Evolutionary conservation across 53 echinoderm and acorn worm genomes (phyloP).

Genomic region (Holothuria scabra): DNA sequence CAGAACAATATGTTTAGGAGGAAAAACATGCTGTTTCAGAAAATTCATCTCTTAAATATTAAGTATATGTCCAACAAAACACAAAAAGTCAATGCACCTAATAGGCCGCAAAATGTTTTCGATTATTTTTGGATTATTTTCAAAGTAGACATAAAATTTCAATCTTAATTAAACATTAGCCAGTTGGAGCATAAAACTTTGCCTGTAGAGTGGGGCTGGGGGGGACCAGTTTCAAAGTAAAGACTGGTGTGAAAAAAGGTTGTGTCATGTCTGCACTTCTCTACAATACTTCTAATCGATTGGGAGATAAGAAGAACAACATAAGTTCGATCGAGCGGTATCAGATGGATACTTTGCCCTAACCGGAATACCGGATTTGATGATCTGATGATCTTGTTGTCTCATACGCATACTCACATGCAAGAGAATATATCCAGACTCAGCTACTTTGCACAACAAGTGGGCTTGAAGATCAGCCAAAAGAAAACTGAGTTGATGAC

Average conservation of each 20-base stretch:
- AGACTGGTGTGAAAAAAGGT: slow-evolving; percentile 51
- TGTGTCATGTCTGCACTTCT: slow-evolving; percentile 47
- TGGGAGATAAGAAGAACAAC: slow-evolving; percentile 58
- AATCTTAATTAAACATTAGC: too few relatives aligned
- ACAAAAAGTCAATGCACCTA: too few relatives aligned
- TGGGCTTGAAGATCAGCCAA: slow-evolving; percentile 53
- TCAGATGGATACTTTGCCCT: slow-evolving; percentile 54
- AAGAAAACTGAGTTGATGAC: slow-evolving; percentile 55
- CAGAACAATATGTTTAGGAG: too few relatives aligned
- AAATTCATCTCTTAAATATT: too few relatives aligned
- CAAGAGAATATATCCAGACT: slow-evolving; percentile 50
- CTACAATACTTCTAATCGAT: slow-evolving; percentile 48
- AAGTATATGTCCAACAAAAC: too few relatives aligned
- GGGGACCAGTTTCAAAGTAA: slow-evolving; percentile 26
- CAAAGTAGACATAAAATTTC: too few relatives aligned
- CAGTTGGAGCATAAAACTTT: too few relatives aligned
- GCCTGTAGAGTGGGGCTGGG: slow-evolving; percentile 15
- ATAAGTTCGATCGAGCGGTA: slow-evolving; percentile 24
- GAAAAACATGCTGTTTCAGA: too few relatives aligned
- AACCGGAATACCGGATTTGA: slow-evolving; percentile 38
- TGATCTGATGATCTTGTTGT: slow-evolving; percentile 50
- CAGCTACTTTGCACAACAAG: slow-evolving; percentile 43
- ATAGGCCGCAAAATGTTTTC: too few relatives aligned
- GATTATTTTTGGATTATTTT: too few relatives aligned
- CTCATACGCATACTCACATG: slow-evolving; percentile 48